Conservation (phyloP, 1,140 invertebrate genomes). For the Solenopsis invicta region DNA sequence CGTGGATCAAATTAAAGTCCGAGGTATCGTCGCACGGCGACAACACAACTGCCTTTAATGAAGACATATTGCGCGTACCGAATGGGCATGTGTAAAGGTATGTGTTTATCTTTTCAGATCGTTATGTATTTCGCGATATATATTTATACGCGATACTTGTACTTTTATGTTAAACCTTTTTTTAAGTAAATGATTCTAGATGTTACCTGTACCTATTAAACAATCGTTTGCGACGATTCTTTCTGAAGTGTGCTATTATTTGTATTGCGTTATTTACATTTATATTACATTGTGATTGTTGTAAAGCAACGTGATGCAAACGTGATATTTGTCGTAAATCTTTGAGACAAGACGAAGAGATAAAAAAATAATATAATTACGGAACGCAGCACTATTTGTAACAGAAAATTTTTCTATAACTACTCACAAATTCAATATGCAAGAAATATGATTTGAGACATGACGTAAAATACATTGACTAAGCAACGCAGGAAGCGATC, state of each 20-base stretch:
- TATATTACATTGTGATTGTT: neutral
- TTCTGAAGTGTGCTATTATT: neutral
- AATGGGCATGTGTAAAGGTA: neutral
- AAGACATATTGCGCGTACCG: conserved; percentile 7
- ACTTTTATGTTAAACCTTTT: conserved; percentile 9
- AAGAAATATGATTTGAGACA: neutral
- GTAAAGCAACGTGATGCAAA: neutral
- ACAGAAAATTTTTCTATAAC: neutral
- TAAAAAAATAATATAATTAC: neutral
- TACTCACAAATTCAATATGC: neutral
- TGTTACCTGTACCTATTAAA: neutral
- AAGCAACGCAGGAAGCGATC: neutral
- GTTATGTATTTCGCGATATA: neutral
- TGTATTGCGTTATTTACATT: no score
- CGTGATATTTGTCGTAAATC: neutral
- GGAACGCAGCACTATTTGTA: neutral
- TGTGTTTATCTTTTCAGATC: no score
- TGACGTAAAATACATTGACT: neutral
- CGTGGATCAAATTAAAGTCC: conserved; percentile 62
- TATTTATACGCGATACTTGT: neutral
- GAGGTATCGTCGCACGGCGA: neutral
- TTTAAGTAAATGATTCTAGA: neutral
- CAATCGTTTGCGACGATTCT: neutral
- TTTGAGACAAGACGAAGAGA: neutral
- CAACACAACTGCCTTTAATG: conserved; percentile 44